phyloP scores from a whole-genome alignment of 2,113 vertebrate species.

The Pristiophorus japonicus region DNA sequence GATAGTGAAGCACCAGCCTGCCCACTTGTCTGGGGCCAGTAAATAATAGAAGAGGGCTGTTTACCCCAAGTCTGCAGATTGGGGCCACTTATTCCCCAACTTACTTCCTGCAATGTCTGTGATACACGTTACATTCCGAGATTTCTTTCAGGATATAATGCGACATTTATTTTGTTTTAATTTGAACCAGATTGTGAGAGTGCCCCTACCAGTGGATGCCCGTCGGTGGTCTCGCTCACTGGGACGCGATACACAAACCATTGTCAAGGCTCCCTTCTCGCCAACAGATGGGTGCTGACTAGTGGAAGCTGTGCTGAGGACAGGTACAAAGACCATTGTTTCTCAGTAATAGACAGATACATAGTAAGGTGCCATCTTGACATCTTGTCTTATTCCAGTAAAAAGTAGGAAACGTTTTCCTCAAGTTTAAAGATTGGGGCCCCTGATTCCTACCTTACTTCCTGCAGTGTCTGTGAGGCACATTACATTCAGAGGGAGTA shows the following conservation, averaged over 20 bases:
- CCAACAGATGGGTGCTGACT: slow-evolving; percentile 5
- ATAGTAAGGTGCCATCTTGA: background rate
- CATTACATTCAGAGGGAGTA: background rate
- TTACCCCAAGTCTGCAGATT: background rate
- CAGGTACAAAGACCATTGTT: slow-evolving; percentile 13
- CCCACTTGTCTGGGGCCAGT: too few species aligned
- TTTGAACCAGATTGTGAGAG: background rate
- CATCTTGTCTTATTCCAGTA: background rate
- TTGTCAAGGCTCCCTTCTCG: background rate
- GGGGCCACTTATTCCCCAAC: background rate
- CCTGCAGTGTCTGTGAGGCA: background rate
- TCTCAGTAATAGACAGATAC: background rate
- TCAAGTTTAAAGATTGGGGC: background rate
- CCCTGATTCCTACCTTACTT: background rate
- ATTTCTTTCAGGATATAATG: background rate
- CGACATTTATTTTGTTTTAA: background rate
- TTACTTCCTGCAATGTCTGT: background rate
- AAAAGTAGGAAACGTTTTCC: background rate
- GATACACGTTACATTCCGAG: background rate
- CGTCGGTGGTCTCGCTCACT: background rate
- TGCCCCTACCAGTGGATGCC: background rate
- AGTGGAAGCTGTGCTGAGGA: background rate
- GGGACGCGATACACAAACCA: background rate
- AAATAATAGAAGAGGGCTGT: too few species aligned
- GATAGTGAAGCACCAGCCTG: too few species aligned